Conservation (phyloP, 2,888 invertebrate species). For the Brenthis hecate region DNA sequence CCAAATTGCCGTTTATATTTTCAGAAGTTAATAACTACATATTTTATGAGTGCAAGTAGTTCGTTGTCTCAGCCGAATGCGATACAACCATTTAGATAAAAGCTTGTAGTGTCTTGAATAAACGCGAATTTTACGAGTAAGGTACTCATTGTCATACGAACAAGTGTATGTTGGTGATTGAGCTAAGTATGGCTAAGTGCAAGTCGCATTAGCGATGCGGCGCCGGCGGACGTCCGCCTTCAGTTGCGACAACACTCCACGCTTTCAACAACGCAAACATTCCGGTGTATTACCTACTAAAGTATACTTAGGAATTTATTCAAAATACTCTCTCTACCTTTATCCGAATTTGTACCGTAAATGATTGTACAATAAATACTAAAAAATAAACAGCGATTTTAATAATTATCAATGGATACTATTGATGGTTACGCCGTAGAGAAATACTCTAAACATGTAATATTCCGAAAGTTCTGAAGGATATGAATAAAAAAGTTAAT, state of each 20-base stretch:
- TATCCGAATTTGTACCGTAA: background rate
- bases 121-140: conserved; percentile 30
- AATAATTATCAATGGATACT: background rate
- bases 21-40: conserved; percentile 3
- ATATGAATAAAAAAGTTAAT: conserved; percentile 52
- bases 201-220: conserved; percentile 70
- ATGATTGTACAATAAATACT: background rate
- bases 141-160: conserved; percentile 35
- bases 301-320: conserved; percentile 13
- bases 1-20: background rate
- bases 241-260: conserved; percentile 57
- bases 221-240: conserved; percentile 73
- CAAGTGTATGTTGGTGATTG: conserved; percentile 36
- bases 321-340: background rate
- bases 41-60: conserved; percentile 9
- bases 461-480: conserved; percentile 19
- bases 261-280: conserved; percentile 64
- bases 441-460: conserved; percentile 6
- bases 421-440: background rate
- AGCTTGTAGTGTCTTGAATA: conserved; percentile 25
- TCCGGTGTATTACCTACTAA: conserved; percentile 38
- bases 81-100: conserved; percentile 23
- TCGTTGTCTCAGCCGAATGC: conserved; percentile 14
- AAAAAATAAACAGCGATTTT: background rate
- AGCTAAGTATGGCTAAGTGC: conserved; percentile 61